Evolutionary conservation across 2,888 invertebrate species (phyloP).

Genomic region (Dasypogon diadema): DNA sequence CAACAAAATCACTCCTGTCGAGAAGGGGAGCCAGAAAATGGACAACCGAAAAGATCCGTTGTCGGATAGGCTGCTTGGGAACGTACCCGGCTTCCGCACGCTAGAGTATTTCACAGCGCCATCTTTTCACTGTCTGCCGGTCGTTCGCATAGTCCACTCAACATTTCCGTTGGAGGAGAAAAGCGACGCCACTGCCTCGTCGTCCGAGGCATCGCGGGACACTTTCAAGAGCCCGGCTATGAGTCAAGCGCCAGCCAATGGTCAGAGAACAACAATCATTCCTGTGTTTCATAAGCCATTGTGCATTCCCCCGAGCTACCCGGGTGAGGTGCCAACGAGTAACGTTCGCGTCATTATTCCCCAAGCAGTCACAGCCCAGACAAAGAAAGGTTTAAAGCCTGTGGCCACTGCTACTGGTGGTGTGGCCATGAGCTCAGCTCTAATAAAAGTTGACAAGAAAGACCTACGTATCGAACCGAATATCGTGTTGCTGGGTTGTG

Average conservation of each 20-base stretch:
- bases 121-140: constrained; percentile 44
- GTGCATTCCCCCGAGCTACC: neutral
- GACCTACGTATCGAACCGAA: constrained; percentile 15
- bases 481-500: constrained; percentile 28
- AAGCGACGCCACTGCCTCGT: neutral
- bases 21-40: neutral
- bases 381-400: neutral
- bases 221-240: neutral
- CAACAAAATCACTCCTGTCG: neutral
- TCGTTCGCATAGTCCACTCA: constrained; percentile 36
- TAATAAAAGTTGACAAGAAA: constrained; percentile 3
- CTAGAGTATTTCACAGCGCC: constrained; percentile 49
- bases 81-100: constrained; percentile 47
- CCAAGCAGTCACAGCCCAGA: neutral
- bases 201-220: neutral
- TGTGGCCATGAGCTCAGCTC: neutral
- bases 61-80: neutral
- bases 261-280: neutral
- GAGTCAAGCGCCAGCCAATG: neutral
- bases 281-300: neutral
- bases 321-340: neutral
- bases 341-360: constrained; percentile 25
- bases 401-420: neutral
- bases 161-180: neutral
- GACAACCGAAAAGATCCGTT: neutral